phyloP scores from a whole-genome alignment of 2,888 invertebrate genomes.

The Dryomyza anilis region DNA sequence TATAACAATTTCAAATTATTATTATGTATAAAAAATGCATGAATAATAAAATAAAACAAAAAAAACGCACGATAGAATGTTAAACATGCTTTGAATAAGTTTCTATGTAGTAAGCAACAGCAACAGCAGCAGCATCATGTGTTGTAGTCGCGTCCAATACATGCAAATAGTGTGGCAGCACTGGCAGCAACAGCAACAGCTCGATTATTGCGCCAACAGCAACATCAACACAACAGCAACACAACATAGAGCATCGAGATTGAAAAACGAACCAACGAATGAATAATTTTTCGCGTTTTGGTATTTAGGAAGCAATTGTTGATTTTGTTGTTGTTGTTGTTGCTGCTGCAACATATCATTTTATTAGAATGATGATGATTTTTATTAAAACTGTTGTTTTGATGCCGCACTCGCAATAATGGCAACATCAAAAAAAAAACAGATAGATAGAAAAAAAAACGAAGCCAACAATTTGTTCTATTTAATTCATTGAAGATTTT shows the following conservation, averaged over 20 bases:
- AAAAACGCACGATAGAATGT: conserved; percentile 23
- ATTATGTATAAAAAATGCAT: not conserved
- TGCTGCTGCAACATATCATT: not conserved
- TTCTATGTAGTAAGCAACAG: conserved; percentile 8
- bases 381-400: not conserved
- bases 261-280: conserved; percentile 8
- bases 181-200: not conserved
- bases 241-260: not conserved
- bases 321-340: not conserved
- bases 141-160: not conserved
- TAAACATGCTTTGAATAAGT: conserved; percentile 26
- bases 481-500: not conserved
- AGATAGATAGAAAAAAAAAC: not conserved
- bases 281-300: conserved; percentile 7
- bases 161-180: conserved; percentile 10
- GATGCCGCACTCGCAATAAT: not conserved
- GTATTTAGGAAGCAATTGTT: conserved; percentile 13
- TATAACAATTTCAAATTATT: not conserved
- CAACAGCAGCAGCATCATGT: not conserved
- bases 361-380: not conserved
- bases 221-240: conserved; percentile 5
- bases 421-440: not conserved
- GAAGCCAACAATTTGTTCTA: not conserved
- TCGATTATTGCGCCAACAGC: not conserved
- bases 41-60: conserved; percentile 11